Evolutionary conservation across 1,140 invertebrate genomes (phyloP).

Genomic region (Cheumatopsyche charites): DNA sequence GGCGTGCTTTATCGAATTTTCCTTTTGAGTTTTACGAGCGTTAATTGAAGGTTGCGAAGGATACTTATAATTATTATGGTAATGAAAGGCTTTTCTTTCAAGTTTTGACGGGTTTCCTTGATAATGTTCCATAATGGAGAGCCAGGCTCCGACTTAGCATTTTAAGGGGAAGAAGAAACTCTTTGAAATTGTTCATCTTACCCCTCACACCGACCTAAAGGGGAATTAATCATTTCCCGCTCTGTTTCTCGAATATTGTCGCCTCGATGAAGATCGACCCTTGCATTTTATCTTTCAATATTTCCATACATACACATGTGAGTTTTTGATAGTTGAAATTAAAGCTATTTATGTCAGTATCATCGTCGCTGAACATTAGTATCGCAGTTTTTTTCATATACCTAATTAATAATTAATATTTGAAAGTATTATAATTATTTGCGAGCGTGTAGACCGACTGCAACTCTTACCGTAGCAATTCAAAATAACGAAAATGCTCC

Average conservation of each 20-base stretch:
- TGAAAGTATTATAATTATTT: too few species aligned
- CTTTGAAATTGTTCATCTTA: conserved; percentile 31
- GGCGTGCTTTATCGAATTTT: conserved; percentile 33
- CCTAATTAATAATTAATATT: too few species aligned
- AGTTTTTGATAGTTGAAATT: too few species aligned
- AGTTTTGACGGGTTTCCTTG: conserved; percentile 38
- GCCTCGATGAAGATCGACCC: not conserved
- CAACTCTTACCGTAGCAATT: too few species aligned
- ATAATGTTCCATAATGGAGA: conserved; percentile 37
- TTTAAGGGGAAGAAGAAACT: conserved; percentile 30
- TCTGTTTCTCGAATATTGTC: conserved; percentile 27
- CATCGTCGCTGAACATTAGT: too few species aligned
- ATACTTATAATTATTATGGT: conserved; percentile 41
- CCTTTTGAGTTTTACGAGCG: conserved; percentile 31
- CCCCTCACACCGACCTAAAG: not conserved
- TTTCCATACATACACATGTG: not conserved
- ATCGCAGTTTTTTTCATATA: too few species aligned
- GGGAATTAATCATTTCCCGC: conserved; percentile 30
- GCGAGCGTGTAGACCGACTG: too few species aligned
- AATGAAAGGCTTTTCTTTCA: conserved; percentile 41
- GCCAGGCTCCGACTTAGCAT: conserved; percentile 26
- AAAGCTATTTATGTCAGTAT: too few species aligned
- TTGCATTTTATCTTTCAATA: not conserved
- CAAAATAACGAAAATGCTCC: too few species aligned
- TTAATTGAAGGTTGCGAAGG: conserved; percentile 38